Base-by-base conservation (phyloP, 2,888 invertebrate species). In the Podabrus alpinus region DNA sequence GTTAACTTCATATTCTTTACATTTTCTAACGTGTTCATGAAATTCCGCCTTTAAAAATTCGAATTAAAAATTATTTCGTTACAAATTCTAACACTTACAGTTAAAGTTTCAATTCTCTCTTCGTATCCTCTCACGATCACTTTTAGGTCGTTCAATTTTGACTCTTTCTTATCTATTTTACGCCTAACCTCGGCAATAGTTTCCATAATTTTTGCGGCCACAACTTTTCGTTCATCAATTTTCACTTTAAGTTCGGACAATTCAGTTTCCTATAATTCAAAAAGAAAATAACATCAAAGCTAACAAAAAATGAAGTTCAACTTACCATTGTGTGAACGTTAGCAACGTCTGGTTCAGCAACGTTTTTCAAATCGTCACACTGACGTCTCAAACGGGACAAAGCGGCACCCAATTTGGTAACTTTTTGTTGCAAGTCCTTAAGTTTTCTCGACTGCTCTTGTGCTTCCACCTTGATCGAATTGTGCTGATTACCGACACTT, bases 21-120 rank as follows among this genome's bases (percentile, higher is more conserved):
- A 81, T 78, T 88, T 88, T 61, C 87, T 79, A 75, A 88, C 87
- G 74, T 88, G 87, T 71, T 89, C 88, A 61, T 86, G 87, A 76
- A 90, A 86, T 81, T 90, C 88, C 72, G 88, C 88, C 89, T 90
- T 69, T 59, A 82, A 79, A 59, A 67, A 10, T 11, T 19, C 1
- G 16, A 61, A 29, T 45, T 60, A 72, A 15, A 11, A 17, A 21
- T n/a, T 24, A 77, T n/a, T 29, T 59, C 7, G 15, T 15, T 19
- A 24, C 15, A 29, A 67, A 45, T 45, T 7, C 24, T 15, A 0
- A 15, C 3, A 25, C 24, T 72, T 83, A 85, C 86, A 71, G 83
- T 79, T 21, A 86, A 78, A 9, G 81, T 79, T 68, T 81, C 81
- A 15, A 85, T 78, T 69, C 85, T 76, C 13, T 83, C 82, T 76